Conservation (phyloP, 2,113 vertebrate species). For the Catharus fuscescens region DNA sequence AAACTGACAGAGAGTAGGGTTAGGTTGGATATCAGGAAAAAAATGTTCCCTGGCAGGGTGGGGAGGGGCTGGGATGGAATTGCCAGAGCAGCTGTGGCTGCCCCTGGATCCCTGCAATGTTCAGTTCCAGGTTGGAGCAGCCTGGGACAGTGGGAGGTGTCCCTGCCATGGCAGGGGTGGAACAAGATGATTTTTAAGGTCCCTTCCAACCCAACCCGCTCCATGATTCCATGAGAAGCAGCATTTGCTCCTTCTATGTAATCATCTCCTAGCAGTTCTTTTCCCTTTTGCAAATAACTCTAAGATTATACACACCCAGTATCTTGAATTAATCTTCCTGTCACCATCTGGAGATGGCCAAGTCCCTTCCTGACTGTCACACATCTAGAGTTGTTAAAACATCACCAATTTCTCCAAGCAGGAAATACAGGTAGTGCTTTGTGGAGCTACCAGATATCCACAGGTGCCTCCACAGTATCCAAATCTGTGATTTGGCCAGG, state of each 20-base stretch:
- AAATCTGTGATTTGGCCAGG: not conserved
- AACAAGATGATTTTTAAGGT: not conserved
- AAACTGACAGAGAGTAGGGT: not conserved
- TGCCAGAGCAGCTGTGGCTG: not conserved
- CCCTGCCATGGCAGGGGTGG: not conserved
- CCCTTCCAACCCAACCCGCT: not conserved
- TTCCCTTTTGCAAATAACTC: not conserved
- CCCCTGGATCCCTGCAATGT: not conserved
- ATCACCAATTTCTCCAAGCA: not conserved
- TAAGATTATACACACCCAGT: not conserved
- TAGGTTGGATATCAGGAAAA: rapidly evolving
- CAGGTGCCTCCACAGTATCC: not conserved
- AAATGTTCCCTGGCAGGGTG: rapidly evolving
- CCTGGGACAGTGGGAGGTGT: not conserved
- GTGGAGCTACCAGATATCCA: not conserved
- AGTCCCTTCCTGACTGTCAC: not conserved
- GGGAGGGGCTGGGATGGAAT: rapidly evolving
- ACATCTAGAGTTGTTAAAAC: not conserved
- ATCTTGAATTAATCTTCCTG: not conserved
- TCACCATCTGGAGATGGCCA: not conserved
- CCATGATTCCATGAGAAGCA: not conserved
- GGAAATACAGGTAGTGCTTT: not conserved
- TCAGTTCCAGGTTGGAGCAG: not conserved
- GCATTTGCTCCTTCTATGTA: rapidly evolving
- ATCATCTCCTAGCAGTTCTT: not conserved